Percentiles rank a stretch among this genome's conserved stretches.
These are phyloP conservation scores for Lithodes maja DNA, from an alignment of 2,888 invertebrate genomes.

Conservation along the genomic window DNA sequence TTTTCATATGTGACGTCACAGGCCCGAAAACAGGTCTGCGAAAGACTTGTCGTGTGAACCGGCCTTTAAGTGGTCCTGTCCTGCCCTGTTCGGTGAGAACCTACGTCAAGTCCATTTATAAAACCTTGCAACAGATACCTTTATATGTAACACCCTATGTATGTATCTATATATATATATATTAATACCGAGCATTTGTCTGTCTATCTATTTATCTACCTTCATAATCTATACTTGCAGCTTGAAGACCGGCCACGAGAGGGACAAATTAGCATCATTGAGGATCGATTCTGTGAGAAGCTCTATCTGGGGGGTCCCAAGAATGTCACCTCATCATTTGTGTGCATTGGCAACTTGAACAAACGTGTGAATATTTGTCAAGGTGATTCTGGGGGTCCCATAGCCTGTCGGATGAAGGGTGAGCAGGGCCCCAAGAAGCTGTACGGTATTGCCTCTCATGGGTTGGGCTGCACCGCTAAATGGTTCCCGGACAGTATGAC, in stretches of 20 bases:
- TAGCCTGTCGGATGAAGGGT: slow-evolving; percentile 80
- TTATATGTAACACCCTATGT: too few relatives aligned
- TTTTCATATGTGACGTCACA: too few relatives aligned
- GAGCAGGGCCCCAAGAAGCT: slow-evolving; percentile 30
- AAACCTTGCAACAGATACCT: too few relatives aligned
- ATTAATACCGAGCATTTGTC: too few relatives aligned
- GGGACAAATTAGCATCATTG: slow-evolving; percentile 82
- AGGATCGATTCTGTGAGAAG: slow-evolving; percentile 80
- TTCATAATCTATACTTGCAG: slow-evolving; percentile 74
- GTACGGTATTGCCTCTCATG: slow-evolving; percentile 84
- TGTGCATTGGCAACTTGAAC: slow-evolving; percentile 80
- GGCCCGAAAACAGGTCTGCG: too few relatives aligned
- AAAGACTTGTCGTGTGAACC: too few relatives aligned
- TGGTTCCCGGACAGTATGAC: slow-evolving; percentile 86
- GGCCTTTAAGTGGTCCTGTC: too few relatives aligned
- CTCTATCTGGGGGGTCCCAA: slow-evolving; percentile 80
- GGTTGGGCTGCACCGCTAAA: slow-evolving; percentile 83
- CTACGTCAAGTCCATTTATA: too few relatives aligned
- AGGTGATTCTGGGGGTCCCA: slow-evolving; percentile 89
- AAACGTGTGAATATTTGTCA: slow-evolving; percentile 87
- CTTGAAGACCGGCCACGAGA: slow-evolving; percentile 80
- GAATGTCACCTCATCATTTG: slow-evolving; percentile 83
- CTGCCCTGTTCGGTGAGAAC: too few relatives aligned
- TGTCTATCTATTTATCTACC: too few relatives aligned
- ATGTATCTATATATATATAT: too few relatives aligned